phyloP scores from a whole-genome alignment of 2,797 vertebrate species.

The Microhierax caerulescens region DNA sequence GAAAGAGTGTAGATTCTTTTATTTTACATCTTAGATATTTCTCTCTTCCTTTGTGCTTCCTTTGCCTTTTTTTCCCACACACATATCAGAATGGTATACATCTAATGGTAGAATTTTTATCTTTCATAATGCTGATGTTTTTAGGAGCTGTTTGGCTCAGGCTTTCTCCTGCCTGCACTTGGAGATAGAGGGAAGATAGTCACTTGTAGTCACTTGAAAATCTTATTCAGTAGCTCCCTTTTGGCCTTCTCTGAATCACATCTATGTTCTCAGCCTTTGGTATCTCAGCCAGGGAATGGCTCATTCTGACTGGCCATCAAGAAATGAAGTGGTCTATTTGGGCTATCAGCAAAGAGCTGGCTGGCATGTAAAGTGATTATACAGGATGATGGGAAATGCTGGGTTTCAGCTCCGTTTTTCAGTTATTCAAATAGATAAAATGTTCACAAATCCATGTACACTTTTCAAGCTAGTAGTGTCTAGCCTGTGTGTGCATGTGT shows the following conservation, averaged over 20 bases:
- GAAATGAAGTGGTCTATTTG: background rate
- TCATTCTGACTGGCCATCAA: background rate
- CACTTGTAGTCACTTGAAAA: background rate
- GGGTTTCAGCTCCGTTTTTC: background rate
- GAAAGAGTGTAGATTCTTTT: background rate
- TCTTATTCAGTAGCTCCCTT: background rate
- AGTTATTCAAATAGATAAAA: background rate
- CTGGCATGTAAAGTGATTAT: background rate
- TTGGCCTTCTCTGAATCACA: background rate
- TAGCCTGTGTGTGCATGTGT: background rate
- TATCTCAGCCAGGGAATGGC: background rate
- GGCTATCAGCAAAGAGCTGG: background rate
- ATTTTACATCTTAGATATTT: background rate
- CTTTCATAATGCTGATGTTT: background rate
- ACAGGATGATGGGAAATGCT: background rate
- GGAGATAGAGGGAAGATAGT: background rate
- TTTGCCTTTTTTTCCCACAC: background rate
- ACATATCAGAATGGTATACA: background rate
- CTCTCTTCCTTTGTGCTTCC: background rate
- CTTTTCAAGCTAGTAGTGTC: background rate
- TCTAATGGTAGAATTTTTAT: background rate
- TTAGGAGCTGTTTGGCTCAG: background rate
- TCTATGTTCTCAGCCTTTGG: background rate
- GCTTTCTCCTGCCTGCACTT: background rate
- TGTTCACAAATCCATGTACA: background rate